phyloP scores from a whole-genome alignment of 2,797 vertebrate species.

The Acanthurus lineatus region DNA sequence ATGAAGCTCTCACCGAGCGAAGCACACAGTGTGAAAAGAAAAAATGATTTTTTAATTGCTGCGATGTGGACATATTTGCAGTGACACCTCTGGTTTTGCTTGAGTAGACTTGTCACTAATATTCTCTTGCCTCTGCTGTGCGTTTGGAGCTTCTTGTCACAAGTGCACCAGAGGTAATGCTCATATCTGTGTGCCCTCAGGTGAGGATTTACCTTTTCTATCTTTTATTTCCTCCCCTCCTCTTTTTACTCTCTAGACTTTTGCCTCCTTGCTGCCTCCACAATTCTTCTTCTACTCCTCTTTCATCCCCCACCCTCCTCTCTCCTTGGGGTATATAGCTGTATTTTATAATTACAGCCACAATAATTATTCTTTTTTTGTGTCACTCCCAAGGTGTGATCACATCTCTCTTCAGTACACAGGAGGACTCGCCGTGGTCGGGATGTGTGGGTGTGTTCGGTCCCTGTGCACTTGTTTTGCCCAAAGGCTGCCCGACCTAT shows the following conservation, averaged over 20 bases:
- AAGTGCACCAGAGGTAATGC: background rate
- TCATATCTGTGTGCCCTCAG: conserved; percentile 12
- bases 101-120: conserved; percentile 19
- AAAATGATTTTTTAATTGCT: conserved; percentile 44
- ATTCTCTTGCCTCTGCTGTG: background rate
- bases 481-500: conserved; percentile 21
- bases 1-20: conserved; percentile 45
- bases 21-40: conserved; percentile 1
- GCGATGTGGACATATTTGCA: conserved; percentile 25
- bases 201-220: conserved; percentile 16
- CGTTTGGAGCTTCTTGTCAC: background rate
- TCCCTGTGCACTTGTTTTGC: conserved; percentile 31
- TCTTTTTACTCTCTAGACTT: background rate
- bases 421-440: conserved; percentile 2
- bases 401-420: background rate
- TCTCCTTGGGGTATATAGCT: background rate
- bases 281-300: background rate
- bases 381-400: conserved; percentile 18
- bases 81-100: conserved; percentile 32
- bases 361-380: conserved; percentile 20
- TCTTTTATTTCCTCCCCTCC: background rate
- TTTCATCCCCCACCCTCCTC: background rate
- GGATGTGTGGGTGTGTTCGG: conserved; percentile 9
- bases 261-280: background rate
- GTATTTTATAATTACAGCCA: conserved; percentile 30